Conservation (phyloP, 2,113 vertebrate genomes). For the Elachura formosa region DNA sequence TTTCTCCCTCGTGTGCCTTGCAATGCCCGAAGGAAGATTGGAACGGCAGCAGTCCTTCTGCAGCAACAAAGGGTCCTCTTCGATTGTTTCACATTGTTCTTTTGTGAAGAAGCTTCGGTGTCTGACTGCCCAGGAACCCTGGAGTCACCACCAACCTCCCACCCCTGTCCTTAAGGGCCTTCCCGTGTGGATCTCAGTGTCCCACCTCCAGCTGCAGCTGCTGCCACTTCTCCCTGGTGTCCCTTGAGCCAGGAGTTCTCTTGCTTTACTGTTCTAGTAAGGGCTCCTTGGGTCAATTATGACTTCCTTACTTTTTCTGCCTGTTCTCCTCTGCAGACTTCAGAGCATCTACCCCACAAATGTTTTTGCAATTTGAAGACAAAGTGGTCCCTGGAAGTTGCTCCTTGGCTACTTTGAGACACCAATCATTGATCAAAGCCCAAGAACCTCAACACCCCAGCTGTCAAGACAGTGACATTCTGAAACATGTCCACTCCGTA, state of each 20-base stretch:
- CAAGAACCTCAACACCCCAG: background rate
- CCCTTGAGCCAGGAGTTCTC: background rate
- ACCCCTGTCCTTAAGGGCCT: background rate
- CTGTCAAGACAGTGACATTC: background rate
- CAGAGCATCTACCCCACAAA: background rate
- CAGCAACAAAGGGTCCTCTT: rapidly evolving
- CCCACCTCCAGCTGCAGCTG: rapidly evolving
- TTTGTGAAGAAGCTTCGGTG: background rate
- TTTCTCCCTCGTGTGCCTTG: background rate
- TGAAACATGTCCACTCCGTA: background rate
- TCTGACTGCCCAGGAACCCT: rapidly evolving
- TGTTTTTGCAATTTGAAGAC: background rate
- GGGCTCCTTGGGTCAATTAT: background rate
- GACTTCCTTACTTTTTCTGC: background rate
- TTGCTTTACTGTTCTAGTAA: background rate
- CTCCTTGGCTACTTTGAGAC: background rate
- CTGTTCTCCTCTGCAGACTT: background rate
- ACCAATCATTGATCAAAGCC: rapidly evolving
- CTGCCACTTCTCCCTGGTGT: rapidly evolving
- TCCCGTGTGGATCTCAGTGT: background rate
- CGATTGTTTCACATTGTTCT: rapidly evolving
- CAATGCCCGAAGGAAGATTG: rapidly evolving
- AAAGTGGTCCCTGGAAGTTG: background rate
- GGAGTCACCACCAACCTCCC: background rate
- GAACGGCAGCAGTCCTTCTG: background rate